These are phyloP conservation scores for Limenitis camilla DNA, from an alignment of 2,888 invertebrate species.

Conservation along the genomic window DNA sequence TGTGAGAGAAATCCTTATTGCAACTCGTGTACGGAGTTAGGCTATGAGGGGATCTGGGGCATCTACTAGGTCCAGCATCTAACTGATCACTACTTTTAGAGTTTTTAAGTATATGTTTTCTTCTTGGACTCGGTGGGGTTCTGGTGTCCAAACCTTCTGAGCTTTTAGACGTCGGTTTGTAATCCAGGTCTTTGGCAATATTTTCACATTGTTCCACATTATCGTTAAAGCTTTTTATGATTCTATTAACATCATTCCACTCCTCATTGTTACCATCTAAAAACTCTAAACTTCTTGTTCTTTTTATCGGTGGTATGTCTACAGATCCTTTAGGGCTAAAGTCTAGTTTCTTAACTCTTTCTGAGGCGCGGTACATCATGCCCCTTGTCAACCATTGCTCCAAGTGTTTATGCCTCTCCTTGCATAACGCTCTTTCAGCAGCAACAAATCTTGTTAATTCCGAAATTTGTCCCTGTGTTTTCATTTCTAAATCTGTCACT, in stretches of 20 bases:
- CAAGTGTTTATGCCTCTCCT: slow-evolving; percentile 78
- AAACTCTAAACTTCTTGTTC: slow-evolving; percentile 83
- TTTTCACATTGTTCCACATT: slow-evolving; percentile 52
- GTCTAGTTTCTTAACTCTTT: slow-evolving; percentile 61
- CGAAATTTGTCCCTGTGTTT: slow-evolving; percentile 82
- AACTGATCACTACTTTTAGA: slow-evolving; percentile 63
- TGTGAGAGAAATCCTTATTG: slow-evolving; percentile 42
- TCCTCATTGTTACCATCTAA: slow-evolving; percentile 68
- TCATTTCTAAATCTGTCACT: slow-evolving; percentile 84
- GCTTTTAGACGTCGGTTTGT: slow-evolving; percentile 67
- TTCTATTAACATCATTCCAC: slow-evolving; percentile 58
- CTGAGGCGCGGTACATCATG: slow-evolving; percentile 74
- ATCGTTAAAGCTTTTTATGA: slow-evolving; percentile 56
- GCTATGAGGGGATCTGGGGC: slow-evolving; percentile 43
- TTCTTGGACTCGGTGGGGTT: slow-evolving; percentile 48
- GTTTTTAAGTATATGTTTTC: slow-evolving; percentile 49
- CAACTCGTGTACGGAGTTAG: slow-evolving; percentile 31
- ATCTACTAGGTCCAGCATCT: slow-evolving; percentile 52
- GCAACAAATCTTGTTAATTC: slow-evolving; percentile 79
- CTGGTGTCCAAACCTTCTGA: slow-evolving; percentile 61
- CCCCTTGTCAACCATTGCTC: slow-evolving; percentile 82
- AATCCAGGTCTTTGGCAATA: slow-evolving; percentile 59
- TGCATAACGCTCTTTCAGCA: slow-evolving; percentile 76
- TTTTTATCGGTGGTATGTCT: slow-evolving; percentile 74
- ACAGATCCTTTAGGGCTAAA: slow-evolving; percentile 70